phyloP scores from a whole-genome alignment of 2,113 vertebrate species.

The Argyrosomus japonicus region DNA sequence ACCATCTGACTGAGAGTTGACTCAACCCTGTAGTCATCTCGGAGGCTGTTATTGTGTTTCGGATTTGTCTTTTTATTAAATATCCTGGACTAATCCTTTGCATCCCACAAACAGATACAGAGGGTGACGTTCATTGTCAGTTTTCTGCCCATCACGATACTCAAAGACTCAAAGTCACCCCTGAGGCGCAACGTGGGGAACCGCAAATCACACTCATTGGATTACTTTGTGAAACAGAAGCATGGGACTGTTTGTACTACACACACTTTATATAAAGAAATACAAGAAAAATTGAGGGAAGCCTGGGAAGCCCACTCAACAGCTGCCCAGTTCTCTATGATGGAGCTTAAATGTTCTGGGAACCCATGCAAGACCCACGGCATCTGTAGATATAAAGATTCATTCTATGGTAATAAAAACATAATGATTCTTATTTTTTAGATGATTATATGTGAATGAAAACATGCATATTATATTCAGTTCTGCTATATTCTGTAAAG shows the following conservation, averaged over 20 bases:
- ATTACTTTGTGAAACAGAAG: background rate
- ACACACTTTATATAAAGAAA: background rate
- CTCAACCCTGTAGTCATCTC: background rate
- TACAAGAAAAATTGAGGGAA: background rate
- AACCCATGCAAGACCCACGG: too few species aligned
- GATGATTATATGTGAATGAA: too few species aligned
- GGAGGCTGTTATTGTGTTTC: background rate
- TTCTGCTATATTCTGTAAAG: too few species aligned
- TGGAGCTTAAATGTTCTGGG: background rate
- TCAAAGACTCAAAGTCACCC: background rate
- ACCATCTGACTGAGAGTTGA: slow-evolving; percentile 10
- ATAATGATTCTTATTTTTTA: too few species aligned
- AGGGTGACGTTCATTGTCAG: background rate
- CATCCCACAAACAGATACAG: too few species aligned
- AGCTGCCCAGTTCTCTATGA: background rate
- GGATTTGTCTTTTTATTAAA: background rate
- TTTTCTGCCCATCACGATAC: background rate
- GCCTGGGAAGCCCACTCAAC: background rate
- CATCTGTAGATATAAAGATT: too few species aligned
- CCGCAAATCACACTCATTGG: background rate
- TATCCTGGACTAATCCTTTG: background rate
- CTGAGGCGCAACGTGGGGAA: background rate
- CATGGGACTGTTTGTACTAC: background rate
- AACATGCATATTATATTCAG: too few species aligned
- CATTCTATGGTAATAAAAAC: too few species aligned